Conservation (phyloP, 2,113 vertebrate species). For the Sitta europaea region DNA sequence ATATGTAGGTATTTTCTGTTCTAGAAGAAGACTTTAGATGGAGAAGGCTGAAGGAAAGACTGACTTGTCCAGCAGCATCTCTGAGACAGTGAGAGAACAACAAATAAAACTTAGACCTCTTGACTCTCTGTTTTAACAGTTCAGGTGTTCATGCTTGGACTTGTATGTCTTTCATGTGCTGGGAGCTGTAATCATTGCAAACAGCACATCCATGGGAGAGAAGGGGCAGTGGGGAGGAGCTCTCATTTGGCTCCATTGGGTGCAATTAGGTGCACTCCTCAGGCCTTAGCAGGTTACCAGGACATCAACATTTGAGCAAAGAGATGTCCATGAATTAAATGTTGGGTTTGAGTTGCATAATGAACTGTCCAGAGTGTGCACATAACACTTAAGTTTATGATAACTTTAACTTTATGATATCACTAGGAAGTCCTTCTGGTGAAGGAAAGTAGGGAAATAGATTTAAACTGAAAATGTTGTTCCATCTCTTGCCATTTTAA, state of each 20-base stretch:
- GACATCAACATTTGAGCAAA: neutral
- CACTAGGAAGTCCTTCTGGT: neutral
- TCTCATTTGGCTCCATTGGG: neutral
- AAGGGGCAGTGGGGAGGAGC: neutral
- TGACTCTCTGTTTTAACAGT: constrained; percentile 1
- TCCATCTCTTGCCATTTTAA: neutral
- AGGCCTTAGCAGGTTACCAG: neutral
- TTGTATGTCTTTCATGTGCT: neutral
- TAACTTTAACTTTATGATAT: neutral
- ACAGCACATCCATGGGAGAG: neutral
- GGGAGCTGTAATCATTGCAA: constrained; percentile 10
- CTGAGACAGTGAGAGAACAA: neutral
- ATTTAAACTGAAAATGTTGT: neutral
- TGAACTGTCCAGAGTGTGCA: neutral
- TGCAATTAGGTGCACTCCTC: neutral
- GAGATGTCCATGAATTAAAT: neutral
- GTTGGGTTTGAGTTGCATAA: neutral
- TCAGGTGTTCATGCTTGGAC: neutral
- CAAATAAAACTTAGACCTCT: neutral
- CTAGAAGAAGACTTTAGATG: neutral
- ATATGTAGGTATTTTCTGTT: neutral
- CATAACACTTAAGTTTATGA: neutral
- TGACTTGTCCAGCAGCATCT: neutral
- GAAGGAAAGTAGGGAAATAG: neutral
- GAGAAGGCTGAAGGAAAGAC: neutral